phyloP scores from a whole-genome alignment of 37 sponge, comb jelly and placozoan genomes.

The Diacarnus erythraeanus region DNA sequence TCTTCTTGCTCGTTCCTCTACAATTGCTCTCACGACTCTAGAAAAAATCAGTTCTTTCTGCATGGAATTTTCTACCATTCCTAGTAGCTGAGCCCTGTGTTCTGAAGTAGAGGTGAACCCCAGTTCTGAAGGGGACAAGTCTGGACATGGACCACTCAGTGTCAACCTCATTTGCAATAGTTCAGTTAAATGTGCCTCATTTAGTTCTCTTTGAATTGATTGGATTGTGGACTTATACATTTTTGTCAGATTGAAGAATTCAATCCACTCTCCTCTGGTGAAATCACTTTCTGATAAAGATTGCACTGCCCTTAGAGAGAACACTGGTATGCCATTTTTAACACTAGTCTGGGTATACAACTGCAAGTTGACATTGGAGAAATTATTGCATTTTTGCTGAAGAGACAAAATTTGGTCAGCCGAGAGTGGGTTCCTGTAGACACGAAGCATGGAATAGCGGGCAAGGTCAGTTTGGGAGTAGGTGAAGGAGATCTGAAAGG shows the following conservation, averaged over 20 bases:
- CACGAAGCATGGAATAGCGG: slow-evolving; percentile 17
- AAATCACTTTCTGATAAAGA: background rate
- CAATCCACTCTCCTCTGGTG: background rate
- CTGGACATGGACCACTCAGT: slow-evolving; percentile 6
- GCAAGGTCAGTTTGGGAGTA: background rate
- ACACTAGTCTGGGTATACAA: slow-evolving; percentile 4
- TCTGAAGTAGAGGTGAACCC: slow-evolving; percentile 1
- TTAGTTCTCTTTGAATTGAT: background rate
- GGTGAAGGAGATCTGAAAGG: slow-evolving; percentile 19
- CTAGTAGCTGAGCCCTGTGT: slow-evolving; percentile 13
- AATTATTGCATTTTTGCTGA: background rate
- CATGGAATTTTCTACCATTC: background rate
- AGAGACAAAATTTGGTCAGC: background rate
- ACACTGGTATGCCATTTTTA: background rate
- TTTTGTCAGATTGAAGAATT: slow-evolving; percentile 18
- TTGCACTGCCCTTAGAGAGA: background rate
- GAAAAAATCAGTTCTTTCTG: background rate
- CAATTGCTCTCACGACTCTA: background rate
- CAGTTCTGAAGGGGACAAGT: background rate
- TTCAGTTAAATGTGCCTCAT: background rate
- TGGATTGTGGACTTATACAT: background rate
- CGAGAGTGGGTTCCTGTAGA: slow-evolving; percentile 18
- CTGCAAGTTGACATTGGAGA: slow-evolving; percentile 1
- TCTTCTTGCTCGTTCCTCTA: background rate
- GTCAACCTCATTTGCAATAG: background rate